Percentiles rank a stretch among this genome's conserved stretches.
These are phyloP conservation scores for Brachirus orientalis DNA, from an alignment of 2,113 vertebrate species.

Conservation along the genomic window DNA sequence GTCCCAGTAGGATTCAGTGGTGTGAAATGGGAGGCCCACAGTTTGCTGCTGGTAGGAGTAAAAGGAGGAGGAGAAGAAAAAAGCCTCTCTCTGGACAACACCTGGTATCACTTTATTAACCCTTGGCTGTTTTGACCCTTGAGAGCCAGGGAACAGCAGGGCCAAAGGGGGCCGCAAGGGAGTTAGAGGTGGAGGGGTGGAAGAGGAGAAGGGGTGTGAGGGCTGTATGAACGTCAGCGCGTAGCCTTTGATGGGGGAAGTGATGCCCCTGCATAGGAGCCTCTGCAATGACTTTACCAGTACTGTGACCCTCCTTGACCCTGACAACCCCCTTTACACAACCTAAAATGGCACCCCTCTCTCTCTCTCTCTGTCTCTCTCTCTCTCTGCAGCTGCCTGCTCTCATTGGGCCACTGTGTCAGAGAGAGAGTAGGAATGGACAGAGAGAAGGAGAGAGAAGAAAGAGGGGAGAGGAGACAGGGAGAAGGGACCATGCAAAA, in stretches of 20 bases:
- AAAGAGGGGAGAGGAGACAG: slow-evolving; percentile 25
- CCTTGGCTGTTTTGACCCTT: slow-evolving; percentile 80
- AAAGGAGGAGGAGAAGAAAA: slow-evolving; percentile 23
- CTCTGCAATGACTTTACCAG: slow-evolving; percentile 85
- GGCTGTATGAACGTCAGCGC: slow-evolving; percentile 68
- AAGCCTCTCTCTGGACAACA: slow-evolving; percentile 74
- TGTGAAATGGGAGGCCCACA: slow-evolving; percentile 75
- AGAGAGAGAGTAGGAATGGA: slow-evolving; percentile 30
- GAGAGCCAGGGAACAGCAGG: slow-evolving; percentile 75
- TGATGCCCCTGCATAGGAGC: slow-evolving; percentile 72
- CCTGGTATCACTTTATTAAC: slow-evolving; percentile 89
- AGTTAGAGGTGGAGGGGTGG: slow-evolving; percentile 39
- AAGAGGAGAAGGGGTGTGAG: slow-evolving; percentile 44
- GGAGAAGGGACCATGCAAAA: slow-evolving; percentile 60
- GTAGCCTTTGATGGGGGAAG: slow-evolving; percentile 80
- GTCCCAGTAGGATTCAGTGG: slow-evolving; percentile 64
- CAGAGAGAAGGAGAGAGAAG: slow-evolving; percentile 26
- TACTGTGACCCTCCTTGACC: slow-evolving; percentile 79
- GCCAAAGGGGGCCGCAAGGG: slow-evolving; percentile 68
- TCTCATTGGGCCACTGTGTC: slow-evolving; percentile 66
- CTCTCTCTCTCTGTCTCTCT: background rate
- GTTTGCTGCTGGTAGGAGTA: slow-evolving; percentile 68
- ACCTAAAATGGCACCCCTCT: slow-evolving; percentile 31
- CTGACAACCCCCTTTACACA: slow-evolving; percentile 42
- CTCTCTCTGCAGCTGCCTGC: slow-evolving; percentile 70